A percentile compares a stretch with the other conserved stretches of the same genome.
Conservation (phyloP, 1,140 invertebrate species). For the Cotesia typhae region DNA sequence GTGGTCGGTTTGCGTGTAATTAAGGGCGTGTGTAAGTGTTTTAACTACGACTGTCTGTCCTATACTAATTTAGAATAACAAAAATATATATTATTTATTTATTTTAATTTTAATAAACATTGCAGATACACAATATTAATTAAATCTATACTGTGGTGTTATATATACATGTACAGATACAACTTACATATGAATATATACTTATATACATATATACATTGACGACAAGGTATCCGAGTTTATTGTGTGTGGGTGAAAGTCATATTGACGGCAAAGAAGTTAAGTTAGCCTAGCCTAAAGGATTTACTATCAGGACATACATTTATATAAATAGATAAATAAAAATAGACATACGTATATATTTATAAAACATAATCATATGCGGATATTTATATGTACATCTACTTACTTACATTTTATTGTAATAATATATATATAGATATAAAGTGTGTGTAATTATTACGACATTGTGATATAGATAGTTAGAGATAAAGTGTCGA, state of each 20-base stretch:
- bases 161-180: neutral
- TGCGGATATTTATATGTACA: too few species aligned
- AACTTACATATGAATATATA: too few species aligned
- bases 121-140: too few species aligned
- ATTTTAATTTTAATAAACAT: neutral
- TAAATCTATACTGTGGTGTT: constrained; percentile 3
- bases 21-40: constrained; percentile 36
- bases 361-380: too few species aligned
- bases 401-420: too few species aligned
- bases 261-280: constrained; percentile 10
- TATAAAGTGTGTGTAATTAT: too few species aligned
- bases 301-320: too few species aligned
- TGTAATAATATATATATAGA: neutral
- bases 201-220: too few species aligned
- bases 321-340: neutral
- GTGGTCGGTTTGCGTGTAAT: constrained; percentile 34
- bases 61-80: neutral
- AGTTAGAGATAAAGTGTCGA: too few species aligned
- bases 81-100: neutral
- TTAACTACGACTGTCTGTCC: neutral
- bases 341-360: too few species aligned
- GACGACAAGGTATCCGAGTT: constrained; percentile 4
- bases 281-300: too few species aligned
- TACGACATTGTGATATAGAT: too few species aligned
- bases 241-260: constrained; percentile 18